A percentile compares a stretch with the other conserved stretches of the same genome.
These are phyloP conservation scores for Zaprionus tsacasi DNA, from an alignment of 1,140 invertebrate genomes.

Conservation along the genomic window DNA sequence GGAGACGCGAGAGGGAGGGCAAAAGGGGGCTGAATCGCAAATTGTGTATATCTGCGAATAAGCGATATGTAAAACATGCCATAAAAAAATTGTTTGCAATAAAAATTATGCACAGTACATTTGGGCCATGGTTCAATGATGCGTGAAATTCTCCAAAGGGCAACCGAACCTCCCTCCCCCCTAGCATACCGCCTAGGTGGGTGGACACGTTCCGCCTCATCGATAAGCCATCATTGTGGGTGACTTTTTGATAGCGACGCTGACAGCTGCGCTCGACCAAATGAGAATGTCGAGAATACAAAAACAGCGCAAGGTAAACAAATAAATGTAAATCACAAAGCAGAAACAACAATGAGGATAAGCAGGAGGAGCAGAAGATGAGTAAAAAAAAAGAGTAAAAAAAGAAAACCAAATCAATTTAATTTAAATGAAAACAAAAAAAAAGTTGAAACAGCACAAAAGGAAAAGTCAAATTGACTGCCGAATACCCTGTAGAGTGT, in stretches of 20 bases:
- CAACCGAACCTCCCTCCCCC: background rate
- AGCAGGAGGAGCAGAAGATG: background rate
- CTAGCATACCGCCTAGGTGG: background rate
- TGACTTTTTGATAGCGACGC: constrained; percentile 67
- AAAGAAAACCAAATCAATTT: constrained; percentile 51
- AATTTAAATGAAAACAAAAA: constrained; percentile 37
- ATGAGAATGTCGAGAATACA: constrained; percentile 38
- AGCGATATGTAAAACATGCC: constrained; percentile 48
- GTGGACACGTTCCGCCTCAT: constrained; percentile 26
- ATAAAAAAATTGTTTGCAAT: constrained; percentile 73
- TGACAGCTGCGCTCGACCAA: constrained; percentile 49
- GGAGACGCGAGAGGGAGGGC: background rate
- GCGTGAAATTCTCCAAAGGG: constrained; percentile 56
- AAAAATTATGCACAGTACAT: constrained; percentile 81
- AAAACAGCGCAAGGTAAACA: constrained; percentile 65
- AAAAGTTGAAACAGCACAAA: background rate
- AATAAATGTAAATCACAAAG: constrained; percentile 60
- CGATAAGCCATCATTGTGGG: constrained; percentile 70
- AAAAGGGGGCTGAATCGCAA: constrained; percentile 26
- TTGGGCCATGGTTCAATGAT: constrained; percentile 66
- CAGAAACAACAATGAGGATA: constrained; percentile 9
- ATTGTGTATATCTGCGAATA: constrained; percentile 16
- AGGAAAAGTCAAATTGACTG: background rate
- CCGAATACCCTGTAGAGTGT: background rate
- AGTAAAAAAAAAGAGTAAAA: background rate